phyloP scores from a whole-genome alignment of 2,113 vertebrate genomes.

The Istiophorus platypterus region DNA sequence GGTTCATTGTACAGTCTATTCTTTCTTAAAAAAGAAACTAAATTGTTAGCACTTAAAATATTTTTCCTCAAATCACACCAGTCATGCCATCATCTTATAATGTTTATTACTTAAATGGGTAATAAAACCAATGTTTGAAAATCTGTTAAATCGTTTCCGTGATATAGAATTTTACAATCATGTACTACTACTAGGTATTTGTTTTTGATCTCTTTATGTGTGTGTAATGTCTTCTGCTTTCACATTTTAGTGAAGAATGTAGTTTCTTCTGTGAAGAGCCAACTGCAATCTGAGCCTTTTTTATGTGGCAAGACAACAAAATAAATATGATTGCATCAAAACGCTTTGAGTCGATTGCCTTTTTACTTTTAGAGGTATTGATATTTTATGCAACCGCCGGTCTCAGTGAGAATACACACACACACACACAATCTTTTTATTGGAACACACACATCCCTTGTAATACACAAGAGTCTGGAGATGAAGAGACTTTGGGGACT shows the following conservation, averaged over 20 bases:
- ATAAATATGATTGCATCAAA: conserved; percentile 79
- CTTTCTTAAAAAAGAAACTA: conserved; percentile 26
- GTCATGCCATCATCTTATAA: conserved; percentile 16
- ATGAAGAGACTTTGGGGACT: conserved; percentile 70
- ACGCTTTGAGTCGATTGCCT: conserved; percentile 11
- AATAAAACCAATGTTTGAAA: conserved; percentile 29
- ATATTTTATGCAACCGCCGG: conserved; percentile 33
- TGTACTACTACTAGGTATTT: conserved; percentile 41
- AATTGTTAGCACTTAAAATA: conserved; percentile 57
- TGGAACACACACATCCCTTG: conserved; percentile 42
- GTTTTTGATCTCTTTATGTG: conserved; percentile 25
- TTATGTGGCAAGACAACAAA: conserved; percentile 71
- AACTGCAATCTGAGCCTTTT: conserved; percentile 80
- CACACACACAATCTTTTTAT: not conserved
- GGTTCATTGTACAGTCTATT: conserved; percentile 9
- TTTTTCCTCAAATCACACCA: conserved; percentile 5
- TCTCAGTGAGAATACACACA: conserved; percentile 6
- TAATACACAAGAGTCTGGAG: conserved; percentile 51
- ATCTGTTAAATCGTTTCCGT: conserved; percentile 14
- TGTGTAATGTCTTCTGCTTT: conserved; percentile 62
- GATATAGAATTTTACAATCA: conserved; percentile 35
- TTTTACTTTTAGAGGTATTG: conserved; percentile 47
- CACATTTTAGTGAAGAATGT: conserved; percentile 86
- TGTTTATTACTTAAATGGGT: conserved; percentile 21
- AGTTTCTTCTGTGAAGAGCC: conserved; percentile 87